Base-by-base conservation (phyloP, 2,888 invertebrate genomes). In the Phytoseiulus persimilis region DNA sequence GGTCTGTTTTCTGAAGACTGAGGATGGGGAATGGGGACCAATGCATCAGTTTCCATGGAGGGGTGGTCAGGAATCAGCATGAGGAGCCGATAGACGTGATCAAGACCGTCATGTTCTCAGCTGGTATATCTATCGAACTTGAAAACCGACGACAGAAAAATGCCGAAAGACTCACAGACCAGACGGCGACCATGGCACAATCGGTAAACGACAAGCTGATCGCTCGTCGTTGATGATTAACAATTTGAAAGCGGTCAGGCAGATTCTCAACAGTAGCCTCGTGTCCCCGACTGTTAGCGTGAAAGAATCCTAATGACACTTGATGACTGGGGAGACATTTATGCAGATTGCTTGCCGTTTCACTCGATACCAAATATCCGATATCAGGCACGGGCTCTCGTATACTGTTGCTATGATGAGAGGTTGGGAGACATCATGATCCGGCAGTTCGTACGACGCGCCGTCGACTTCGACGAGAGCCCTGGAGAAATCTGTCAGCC, bases 361-460 rank as follows among this genome's bases (percentile, higher is more conserved):
- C 65, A 65, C 65, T 65, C 65, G 65, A 65, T 23, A 65, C 18
- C 65, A 65, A 65, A 65, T 65, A 65, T 14, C 65, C 65, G 65
- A 65, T 65, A 65, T 65, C 65, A 65, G 65, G 28, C 65, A 28
- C 9, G 18, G 65, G 18, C 65, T 65, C 28, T 65, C 28, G 65
- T 65, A 18, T 65, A 23, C 28, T 23, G 18, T 28, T 18, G 9
- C 65, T 65, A 23, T 65, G 65, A 65, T 65, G 14, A 65, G 65
- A 65, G 65, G 65, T 65, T 65, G 65, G 65, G 65, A 65, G 65
- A 65, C 65, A 65, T 65, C 65, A 65, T 65, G 65, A 65, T 65
- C 65, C 65, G 65, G 28, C 9, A 14, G 46, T 46, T 46, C 14
- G 46, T 46, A 46, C 46, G 46, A 14, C 65, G 65, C 23, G 23